Percentiles rank a stretch among this genome's conserved stretches.
Conservation (phyloP, 2,888 invertebrate species). For the Elaeidobius kamerunicus region DNA sequence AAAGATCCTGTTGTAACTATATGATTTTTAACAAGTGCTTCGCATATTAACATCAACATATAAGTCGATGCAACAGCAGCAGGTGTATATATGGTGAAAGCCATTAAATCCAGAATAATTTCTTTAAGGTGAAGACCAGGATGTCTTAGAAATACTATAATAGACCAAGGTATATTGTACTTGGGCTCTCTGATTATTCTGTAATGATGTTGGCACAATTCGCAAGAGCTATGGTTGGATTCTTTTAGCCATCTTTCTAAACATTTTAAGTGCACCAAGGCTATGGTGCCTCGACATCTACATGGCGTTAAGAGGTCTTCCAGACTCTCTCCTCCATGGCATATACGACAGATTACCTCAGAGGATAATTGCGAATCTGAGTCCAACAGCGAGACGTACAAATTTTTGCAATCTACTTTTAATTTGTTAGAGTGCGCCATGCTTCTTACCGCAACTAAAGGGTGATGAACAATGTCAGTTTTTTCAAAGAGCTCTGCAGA, state of each 20-base stretch:
- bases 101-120: constrained; percentile 51
- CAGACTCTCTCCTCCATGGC: constrained; percentile 48
- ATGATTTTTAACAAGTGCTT: constrained; percentile 43
- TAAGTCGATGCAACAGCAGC: constrained; percentile 51
- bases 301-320: constrained; percentile 54
- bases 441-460: constrained; percentile 43
- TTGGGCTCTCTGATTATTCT: constrained; percentile 50
- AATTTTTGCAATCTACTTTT: constrained; percentile 38
- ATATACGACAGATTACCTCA: constrained; percentile 47
- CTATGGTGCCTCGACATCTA: constrained; percentile 55
- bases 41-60: constrained; percentile 48
- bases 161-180: constrained; percentile 45
- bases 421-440: constrained; percentile 43
- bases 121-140: constrained; percentile 51
- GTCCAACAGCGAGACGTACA: constrained; percentile 41
- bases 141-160: constrained; percentile 48
- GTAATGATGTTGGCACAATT: constrained; percentile 57
- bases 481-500: constrained; percentile 32
- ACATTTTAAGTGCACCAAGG: constrained; percentile 56
- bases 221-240: constrained; percentile 54
- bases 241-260: constrained; percentile 58
- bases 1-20: constrained; percentile 38
- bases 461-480: constrained; percentile 39
- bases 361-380: constrained; percentile 34
- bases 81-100: constrained; percentile 54